These are phyloP conservation scores for Protosalanx chinensis DNA, from an alignment of 2,797 vertebrate species.

Conservation along the genomic window DNA sequence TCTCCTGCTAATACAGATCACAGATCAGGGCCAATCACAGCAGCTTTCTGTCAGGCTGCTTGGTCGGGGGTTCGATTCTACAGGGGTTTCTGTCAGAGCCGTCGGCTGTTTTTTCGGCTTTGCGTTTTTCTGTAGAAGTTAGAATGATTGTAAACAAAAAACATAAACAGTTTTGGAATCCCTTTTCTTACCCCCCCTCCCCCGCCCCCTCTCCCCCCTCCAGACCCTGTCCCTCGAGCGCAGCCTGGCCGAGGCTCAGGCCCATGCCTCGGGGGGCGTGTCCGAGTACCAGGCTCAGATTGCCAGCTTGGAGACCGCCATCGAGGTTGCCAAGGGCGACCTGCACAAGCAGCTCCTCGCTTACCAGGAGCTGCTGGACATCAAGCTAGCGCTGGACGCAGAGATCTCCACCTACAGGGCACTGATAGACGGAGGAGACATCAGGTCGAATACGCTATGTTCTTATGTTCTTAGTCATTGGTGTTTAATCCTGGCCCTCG, in stretches of 20 bases:
- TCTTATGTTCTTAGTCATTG: too few relatives aligned
- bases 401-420: slow-evolving; percentile 48
- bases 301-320: slow-evolving; percentile 37
- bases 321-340: slow-evolving; percentile 35
- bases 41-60: slow-evolving; percentile 33
- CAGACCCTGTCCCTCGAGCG: slow-evolving; percentile 47
- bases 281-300: slow-evolving; percentile 40
- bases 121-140: slow-evolving; percentile 25
- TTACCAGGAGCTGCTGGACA: slow-evolving; percentile 41
- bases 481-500: too few relatives aligned
- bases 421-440: slow-evolving; percentile 46
- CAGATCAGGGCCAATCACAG: slow-evolving; percentile 5
- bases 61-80: slow-evolving; percentile 27
- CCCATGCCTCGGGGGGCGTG: slow-evolving; percentile 40
- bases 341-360: slow-evolving; percentile 41
- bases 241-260: slow-evolving; percentile 40
- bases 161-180: too few relatives aligned
- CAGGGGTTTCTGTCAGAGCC: slow-evolving; percentile 45
- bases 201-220: not conserved
- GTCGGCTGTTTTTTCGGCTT: slow-evolving; percentile 9
- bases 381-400: slow-evolving; percentile 41
- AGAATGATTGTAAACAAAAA: too few relatives aligned
- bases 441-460: slow-evolving; percentile 29
- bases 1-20: slow-evolving; percentile 32
- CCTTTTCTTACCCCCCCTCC: not conserved